Evolutionary conservation across 2,113 vertebrate genomes (phyloP), one percentile per base, ranked within the genome.

Genomic region (Butorides virescens): DNA sequence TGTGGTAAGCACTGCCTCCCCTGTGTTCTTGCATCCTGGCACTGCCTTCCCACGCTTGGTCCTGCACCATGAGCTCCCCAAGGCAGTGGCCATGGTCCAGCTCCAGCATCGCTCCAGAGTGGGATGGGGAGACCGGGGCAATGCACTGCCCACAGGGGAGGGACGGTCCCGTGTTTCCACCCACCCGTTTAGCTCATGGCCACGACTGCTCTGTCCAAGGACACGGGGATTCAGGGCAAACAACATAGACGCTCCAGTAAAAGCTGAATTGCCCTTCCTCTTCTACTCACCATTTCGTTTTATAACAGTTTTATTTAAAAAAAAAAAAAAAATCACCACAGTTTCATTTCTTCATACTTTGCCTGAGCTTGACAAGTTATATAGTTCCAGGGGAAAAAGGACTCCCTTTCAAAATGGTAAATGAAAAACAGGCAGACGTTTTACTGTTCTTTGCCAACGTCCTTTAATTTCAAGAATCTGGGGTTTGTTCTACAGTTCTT

Each of bases 71-170:
- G 5, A 88, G 34, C 34, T 58, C 34, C 46, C 12, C 0, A 0
- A 27, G 65, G 26, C 34, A 72, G 10, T 1, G 4, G 32, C 39
- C 1, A 0, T 47, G 47, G 36, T 36, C 59, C 44, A 74, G n/a
- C 11, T 17, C 42, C 34, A 58, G 29, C 42, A 71, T 19, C 21
- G 17, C 15, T 52, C 47, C 0, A 0, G 30, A 70, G n/a, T 1
- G 1, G 36, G 62, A 7, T 46, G 25, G 7, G 15, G 29, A 76
- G 17, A 39, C 0, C 0, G 2, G 12, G 6, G 21, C 4, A 3
- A 82, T 23, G 29, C 0, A 0, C 15, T 78, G 17, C 23, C 26
- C 5, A 4, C 15, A 61, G 53, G 6, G 83, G 42, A 86, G 5
- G 15, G 44, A 58, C 2, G 2, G 16, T 68, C 23, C 7, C 2